A percentile compares a stretch with the other conserved stretches of the same genome.
Evolutionary conservation across 2,797 vertebrate genomes (phyloP).

Genomic region (Anisognathus igniventris): DNA sequence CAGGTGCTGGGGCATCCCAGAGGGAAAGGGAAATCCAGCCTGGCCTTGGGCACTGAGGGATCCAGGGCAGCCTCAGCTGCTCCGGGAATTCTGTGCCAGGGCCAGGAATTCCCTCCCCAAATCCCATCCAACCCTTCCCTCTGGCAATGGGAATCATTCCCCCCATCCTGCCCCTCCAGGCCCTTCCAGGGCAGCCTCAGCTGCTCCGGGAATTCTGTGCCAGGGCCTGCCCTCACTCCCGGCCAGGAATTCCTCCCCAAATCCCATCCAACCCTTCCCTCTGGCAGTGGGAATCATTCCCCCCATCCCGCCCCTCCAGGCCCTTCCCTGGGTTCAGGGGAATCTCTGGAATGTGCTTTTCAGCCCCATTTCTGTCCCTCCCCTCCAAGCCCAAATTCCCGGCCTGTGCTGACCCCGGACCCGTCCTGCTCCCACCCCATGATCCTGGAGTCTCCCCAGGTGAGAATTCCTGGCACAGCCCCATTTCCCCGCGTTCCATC

Average conservation of each 20-base stretch:
- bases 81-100: not conserved
- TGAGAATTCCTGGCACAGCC: not conserved
- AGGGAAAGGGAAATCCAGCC: not conserved
- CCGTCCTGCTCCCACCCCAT: accelerated
- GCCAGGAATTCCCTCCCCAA: not conserved
- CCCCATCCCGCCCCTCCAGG: too few relatives aligned
- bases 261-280: accelerated
- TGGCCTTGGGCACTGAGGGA: not conserved
- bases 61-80: too few relatives aligned
- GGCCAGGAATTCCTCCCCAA: not conserved
- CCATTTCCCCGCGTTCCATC: accelerated
- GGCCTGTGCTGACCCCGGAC: not conserved
- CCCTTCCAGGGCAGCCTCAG: too few relatives aligned
- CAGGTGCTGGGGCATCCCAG: accelerated
- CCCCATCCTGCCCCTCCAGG: too few relatives aligned
- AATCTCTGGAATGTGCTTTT: accelerated
- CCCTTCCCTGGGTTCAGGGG: not conserved
- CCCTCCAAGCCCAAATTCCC: not conserved
- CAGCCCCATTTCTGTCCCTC: not conserved
- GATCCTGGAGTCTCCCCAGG: accelerated
- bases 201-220: not conserved
- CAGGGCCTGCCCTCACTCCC: not conserved
- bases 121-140: accelerated
- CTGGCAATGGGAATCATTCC: not conserved
- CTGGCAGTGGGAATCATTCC: not conserved